Base-by-base conservation (phyloP, 2,888 invertebrate genomes). In the Zygogramma bicolorata region DNA sequence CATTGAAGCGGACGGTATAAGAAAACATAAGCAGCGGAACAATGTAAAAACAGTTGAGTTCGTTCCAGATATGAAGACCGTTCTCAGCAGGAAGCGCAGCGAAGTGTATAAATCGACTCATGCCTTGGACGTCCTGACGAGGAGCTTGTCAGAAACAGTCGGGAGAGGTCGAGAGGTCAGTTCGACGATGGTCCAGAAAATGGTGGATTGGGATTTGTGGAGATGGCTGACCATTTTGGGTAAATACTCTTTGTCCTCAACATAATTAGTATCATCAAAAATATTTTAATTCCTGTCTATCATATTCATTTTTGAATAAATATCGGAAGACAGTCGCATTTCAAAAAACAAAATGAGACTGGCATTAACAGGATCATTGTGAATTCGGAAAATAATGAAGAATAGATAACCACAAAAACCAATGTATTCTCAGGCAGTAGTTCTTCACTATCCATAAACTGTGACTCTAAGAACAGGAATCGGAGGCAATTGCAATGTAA, bases 151-250 rank as follows among this genome's bases (percentile, higher is more conserved):
- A 65, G 74, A 80, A 69, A 76, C 79, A 53, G 59, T 84, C 31
- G 76, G 61, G 57, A 70, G 22, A 15, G 76, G 75, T 59, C 77
- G 80, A 63, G 71, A 79, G 68, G 70, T 86, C 74, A 81, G 89
- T 22, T 87, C 88, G 75, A 73, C 86, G 34, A 84, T 89, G 74
- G 82, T 89, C 78, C 86, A 89, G 79, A 86, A 88, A 82, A 79
- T 91, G 58, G 89, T 89, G 76, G 86, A 86, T 68, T 89, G 91
- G 81, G 93, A 93, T 81, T 87, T 90, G 79, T 90, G 89, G 88
- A 88, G 93, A 77, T 93, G 93, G 93, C 86, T 89, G 58, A 81
- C 89, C 49, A 90, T 92, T 83, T 83, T 92, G 76, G 90, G 93
- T 93, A 86, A 85, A 88, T 80, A 66, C 31, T 22, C 0, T 31